Evolutionary conservation across 2,113 vertebrate genomes (phyloP), one percentile per base, ranked within the genome.

Genomic region (Cyrtonyx montezumae): DNA sequence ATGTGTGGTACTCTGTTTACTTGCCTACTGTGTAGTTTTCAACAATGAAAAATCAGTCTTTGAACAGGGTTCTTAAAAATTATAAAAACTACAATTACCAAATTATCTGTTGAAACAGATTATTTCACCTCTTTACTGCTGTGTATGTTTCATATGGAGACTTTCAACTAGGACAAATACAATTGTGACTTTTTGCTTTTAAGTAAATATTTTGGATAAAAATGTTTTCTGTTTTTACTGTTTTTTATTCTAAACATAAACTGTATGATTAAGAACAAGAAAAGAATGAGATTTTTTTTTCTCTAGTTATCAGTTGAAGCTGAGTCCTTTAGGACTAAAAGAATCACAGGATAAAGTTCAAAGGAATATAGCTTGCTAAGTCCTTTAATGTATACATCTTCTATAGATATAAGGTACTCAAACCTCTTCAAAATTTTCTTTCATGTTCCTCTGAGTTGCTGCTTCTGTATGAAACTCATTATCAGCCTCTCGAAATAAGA

Each of bases 381-480:
- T 66, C 13, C 8, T 32, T 81, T 51, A 49, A 79, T 15, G 1
- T 45, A 34, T 30, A 26, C 2, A 3, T 61, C 9, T 81, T 14
- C 37, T 71, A 12, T 15, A 25, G 74, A 20, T n/a, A n/a, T 56
- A 20, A 63, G 3, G 10, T 53, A 11, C 13, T 84, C 16, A 73
- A 79, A 32, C 4, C 13, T 61, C 34, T 49, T 53, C 6, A 49
- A 77, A 81, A 77, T 34, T n/a, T n/a, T 79, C 14, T 77, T 87
- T 91, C 20, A 55, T 65, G 37, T 84, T 92, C 46, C 6, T 81
- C 25, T n/a, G 85, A 74, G n/a, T 75, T 70, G 53, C 15, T 93
- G 37, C 5, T 92, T 95, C 66, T 75, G 11, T 46, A 89, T 74
- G 63, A 88, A 66, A 71, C 80, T 93, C 21, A 61, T 85, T 86